Conservation (phyloP, 2,113 vertebrate genomes). For the Theristicus caerulescens region DNA sequence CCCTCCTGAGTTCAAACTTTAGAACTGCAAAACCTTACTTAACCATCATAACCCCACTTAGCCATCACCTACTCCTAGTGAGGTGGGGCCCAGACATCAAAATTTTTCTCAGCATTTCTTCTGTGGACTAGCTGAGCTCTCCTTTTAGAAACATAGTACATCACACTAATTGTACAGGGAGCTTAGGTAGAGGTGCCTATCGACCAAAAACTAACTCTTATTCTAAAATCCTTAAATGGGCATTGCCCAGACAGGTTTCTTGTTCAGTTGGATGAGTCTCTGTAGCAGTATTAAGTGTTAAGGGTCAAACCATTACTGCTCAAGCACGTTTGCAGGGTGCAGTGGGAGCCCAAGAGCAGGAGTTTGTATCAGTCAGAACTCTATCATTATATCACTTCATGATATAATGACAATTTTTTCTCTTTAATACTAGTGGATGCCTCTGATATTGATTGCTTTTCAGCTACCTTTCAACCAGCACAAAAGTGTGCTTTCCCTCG, state of each 20-base stretch:
- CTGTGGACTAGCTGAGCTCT: neutral
- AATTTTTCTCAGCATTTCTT: neutral
- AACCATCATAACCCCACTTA: neutral
- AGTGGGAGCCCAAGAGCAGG: neutral
- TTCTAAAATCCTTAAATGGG: neutral
- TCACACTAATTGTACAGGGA: neutral
- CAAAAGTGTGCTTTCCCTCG: neutral
- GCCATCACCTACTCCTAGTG: neutral
- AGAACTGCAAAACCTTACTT: neutral
- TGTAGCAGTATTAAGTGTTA: neutral
- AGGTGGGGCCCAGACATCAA: neutral
- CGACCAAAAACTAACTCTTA: neutral
- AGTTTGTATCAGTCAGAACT: neutral
- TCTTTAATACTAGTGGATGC: neutral
- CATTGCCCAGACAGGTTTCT: neutral
- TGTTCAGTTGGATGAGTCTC: neutral
- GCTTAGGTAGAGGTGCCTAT: neutral
- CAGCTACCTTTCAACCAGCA: neutral
- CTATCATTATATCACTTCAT: neutral
- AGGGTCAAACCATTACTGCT: neutral
- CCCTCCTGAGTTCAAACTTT: neutral
- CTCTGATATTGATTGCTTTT: neutral
- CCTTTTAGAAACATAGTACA: neutral
- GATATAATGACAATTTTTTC: neutral
- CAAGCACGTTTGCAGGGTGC: neutral